Percentiles rank a stretch among this genome's conserved stretches.
Evolutionary conservation across 2,888 invertebrate genomes (phyloP).

Genomic region (Diloba caeruleocephala): DNA sequence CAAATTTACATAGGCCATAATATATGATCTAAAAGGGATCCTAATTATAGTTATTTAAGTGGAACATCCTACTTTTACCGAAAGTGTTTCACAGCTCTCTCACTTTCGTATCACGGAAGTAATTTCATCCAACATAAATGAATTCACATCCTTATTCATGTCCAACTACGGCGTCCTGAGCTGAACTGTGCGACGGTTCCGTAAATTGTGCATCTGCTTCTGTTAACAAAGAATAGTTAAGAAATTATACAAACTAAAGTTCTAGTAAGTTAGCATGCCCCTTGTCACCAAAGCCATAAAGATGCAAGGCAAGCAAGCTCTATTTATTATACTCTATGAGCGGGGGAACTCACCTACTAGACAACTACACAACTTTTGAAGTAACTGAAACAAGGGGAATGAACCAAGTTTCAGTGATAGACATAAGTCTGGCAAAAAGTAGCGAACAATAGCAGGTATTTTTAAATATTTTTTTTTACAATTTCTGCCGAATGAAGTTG

Average conservation of each 20-base stretch:
- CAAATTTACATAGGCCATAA: conserved; percentile 3
- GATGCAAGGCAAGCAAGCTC: conserved; percentile 57
- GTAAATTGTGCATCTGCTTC: conserved; percentile 77
- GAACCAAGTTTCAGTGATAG: conserved; percentile 60
- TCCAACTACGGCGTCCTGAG: conserved; percentile 65
- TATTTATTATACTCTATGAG: conserved; percentile 40
- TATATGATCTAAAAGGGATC: conserved; percentile 16
- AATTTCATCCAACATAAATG: conserved; percentile 46
- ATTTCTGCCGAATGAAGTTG: no score
- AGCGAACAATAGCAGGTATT: not conserved
- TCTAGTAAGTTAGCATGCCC: conserved; percentile 19
- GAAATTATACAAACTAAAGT: not conserved
- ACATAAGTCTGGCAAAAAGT: not conserved
- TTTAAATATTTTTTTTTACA: no score
- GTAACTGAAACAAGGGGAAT: conserved; percentile 84
- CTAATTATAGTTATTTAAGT: conserved; percentile 59
- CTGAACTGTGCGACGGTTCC: conserved; percentile 82
- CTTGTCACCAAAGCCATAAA: conserved; percentile 28
- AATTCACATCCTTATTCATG: conserved; percentile 53
- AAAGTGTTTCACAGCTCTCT: conserved; percentile 54
- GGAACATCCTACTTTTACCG: conserved; percentile 49
- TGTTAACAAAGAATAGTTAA: conserved; percentile 59
- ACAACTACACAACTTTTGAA: conserved; percentile 81
- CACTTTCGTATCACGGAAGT: conserved; percentile 59
- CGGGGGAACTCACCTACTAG: conserved; percentile 74